Evolutionary conservation across 2,113 vertebrate genomes (phyloP).

Genomic region (Cynopterus brachyotis): DNA sequence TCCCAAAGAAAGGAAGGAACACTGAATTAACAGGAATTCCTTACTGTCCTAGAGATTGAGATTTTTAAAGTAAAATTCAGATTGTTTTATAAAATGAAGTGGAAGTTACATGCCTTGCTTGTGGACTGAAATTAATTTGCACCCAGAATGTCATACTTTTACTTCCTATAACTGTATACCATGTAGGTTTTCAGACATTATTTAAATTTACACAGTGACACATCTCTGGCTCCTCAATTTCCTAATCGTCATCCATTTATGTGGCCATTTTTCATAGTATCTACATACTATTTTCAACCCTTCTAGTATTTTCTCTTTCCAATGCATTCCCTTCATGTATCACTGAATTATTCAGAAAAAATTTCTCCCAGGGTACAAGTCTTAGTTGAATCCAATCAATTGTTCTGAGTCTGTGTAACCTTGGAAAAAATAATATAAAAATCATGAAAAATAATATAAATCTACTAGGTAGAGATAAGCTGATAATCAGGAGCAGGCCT

Average conservation of each 20-base stretch:
- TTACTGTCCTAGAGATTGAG: background rate
- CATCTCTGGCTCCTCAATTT: background rate
- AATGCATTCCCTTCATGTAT: background rate
- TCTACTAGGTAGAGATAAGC: background rate
- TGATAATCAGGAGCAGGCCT: background rate
- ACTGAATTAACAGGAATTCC: background rate
- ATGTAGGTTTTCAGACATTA: background rate
- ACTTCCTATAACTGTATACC: background rate
- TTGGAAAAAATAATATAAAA: slow-evolving; percentile 41
- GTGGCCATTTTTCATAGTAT: background rate
- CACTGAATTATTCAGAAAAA: slow-evolving; percentile 53
- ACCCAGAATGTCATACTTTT: background rate
- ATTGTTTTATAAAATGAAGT: background rate
- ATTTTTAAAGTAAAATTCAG: background rate
- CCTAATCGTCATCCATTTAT: background rate
- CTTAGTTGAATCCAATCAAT: slow-evolving; percentile 49
- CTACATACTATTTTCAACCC: background rate
- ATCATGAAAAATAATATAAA: slow-evolving; percentile 52
- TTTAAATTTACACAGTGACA: background rate
- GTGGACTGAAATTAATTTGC: background rate
- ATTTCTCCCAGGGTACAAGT: background rate
- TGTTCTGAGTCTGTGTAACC: slow-evolving; percentile 32
- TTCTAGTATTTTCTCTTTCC: slow-evolving; percentile 32
- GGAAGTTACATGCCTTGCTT: background rate
- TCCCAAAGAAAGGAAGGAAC: background rate